Conservation (phyloP, 2,797 vertebrate species). For the Gymnodraco acuticeps region DNA sequence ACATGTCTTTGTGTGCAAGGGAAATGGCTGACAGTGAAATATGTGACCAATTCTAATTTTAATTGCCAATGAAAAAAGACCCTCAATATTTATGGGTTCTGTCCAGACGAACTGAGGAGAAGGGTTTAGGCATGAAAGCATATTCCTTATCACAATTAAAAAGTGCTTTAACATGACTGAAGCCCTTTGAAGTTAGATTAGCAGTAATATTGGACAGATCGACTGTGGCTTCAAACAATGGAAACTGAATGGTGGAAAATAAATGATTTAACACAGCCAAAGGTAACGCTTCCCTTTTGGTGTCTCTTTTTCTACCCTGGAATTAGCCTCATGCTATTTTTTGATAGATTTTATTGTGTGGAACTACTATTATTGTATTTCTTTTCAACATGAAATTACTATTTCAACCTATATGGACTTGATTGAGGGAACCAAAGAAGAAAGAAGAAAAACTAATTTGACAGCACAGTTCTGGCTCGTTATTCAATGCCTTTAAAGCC, state of each 20-base stretch:
- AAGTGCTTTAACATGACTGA: conserved; percentile 76
- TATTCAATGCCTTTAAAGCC: conserved; percentile 40
- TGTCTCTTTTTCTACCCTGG: conserved; percentile 42
- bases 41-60: conserved; percentile 83
- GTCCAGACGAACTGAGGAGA: conserved; percentile 71
- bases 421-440: conserved; percentile 51
- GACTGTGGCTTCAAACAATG: conserved; percentile 71
- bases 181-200: conserved; percentile 83
- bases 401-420: conserved; percentile 46
- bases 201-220: conserved; percentile 75
- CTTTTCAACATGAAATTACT: conserved; percentile 72
- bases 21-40: conserved; percentile 83
- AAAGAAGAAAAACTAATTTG: conserved; percentile 50
- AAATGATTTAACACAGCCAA: conserved; percentile 75
- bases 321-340: conserved; percentile 66
- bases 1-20: conserved; percentile 66
- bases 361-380: conserved; percentile 34
- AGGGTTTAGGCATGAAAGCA: conserved; percentile 75
- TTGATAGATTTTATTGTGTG: conserved; percentile 59
- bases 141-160: conserved; percentile 82
- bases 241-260: conserved; percentile 62
- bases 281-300: conserved; percentile 67
- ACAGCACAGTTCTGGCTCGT: conserved; percentile 49
- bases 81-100: conserved; percentile 76
- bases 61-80: conserved; percentile 76